Evolutionary conservation across 2,888 invertebrate genomes (phyloP).

Genomic region (Lithophane semibrunnea): DNA sequence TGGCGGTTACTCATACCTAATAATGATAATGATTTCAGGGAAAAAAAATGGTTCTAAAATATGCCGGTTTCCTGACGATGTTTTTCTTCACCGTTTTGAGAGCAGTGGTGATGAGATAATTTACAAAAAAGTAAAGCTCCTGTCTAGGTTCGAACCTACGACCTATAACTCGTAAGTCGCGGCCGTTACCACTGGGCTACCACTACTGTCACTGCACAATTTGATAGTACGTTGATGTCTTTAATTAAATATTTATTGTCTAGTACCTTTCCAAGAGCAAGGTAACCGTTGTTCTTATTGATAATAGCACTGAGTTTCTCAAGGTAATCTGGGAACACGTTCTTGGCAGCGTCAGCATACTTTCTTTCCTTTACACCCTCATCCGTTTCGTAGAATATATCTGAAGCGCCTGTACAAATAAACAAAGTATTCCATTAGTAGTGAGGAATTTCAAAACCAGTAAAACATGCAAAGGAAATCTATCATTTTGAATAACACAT

Average conservation of each 20-base stretch:
- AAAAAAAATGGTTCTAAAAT: too few species aligned
- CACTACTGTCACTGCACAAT: too few species aligned
- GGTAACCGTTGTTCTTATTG: conserved; percentile 69
- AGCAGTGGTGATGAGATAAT: too few species aligned
- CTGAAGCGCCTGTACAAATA: conserved; percentile 59
- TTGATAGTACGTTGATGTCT: not conserved
- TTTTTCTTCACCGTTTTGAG: too few species aligned
- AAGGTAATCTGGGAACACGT: conserved; percentile 66
- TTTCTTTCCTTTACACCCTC: conserved; percentile 63
- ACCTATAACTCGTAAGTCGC: too few species aligned
- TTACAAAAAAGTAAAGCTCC: too few species aligned
- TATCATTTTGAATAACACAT: not conserved
- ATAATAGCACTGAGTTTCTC: conserved; percentile 66
- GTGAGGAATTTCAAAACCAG: not conserved
- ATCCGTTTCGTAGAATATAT: conserved; percentile 63
- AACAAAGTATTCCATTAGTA: conserved; percentile 62
- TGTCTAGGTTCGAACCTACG: too few species aligned
- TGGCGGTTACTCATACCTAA: not conserved
- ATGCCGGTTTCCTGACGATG: too few species aligned
- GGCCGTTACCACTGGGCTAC: too few species aligned
- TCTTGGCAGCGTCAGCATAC: conserved; percentile 62
- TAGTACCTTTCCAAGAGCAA: conserved; percentile 71
- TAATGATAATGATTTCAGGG: not conserved
- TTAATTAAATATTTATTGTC: not conserved
- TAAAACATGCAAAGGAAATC: conserved; percentile 55